phyloP scores from a whole-genome alignment of 2,113 vertebrate genomes.

The Heterotis niloticus region DNA sequence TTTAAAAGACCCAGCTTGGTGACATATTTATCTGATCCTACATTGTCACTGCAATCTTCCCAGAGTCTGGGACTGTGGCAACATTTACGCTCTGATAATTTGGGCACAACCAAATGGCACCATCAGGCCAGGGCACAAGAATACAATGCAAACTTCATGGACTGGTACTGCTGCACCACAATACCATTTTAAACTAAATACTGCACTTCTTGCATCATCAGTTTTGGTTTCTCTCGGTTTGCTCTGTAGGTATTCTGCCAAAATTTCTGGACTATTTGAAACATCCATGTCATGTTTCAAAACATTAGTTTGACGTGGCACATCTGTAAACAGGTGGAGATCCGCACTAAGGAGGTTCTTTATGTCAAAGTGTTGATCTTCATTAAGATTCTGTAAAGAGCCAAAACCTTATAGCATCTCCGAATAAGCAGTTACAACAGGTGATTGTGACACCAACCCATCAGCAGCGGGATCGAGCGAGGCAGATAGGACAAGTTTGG shows the following conservation, averaged over 20 bases:
- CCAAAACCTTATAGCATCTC: not conserved
- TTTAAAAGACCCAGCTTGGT: too few relatives aligned
- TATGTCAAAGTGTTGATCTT: not conserved
- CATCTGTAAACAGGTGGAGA: not conserved
- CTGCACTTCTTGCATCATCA: too few relatives aligned
- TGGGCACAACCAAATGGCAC: too few relatives aligned
- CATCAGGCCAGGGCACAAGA: too few relatives aligned
- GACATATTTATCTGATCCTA: too few relatives aligned
- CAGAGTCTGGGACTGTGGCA: too few relatives aligned
- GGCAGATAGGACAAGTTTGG: not conserved
- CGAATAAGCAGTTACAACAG: not conserved
- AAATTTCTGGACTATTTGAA: not conserved
- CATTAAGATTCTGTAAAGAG: not conserved
- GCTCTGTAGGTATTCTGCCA: not conserved
- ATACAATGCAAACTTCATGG: too few relatives aligned
- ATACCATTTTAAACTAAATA: not conserved
- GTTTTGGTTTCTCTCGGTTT: not conserved
- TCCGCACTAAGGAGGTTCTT: not conserved
- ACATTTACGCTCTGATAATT: too few relatives aligned
- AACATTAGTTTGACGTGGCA: not conserved
- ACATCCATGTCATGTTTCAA: conserved; percentile 10
- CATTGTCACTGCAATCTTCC: too few relatives aligned
- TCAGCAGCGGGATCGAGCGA: not conserved
- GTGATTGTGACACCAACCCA: not conserved
- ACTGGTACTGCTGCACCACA: too few relatives aligned